Evolutionary conservation across 2,797 vertebrate species (phyloP).

Genomic region (Gymnoscopelus braueri): DNA sequence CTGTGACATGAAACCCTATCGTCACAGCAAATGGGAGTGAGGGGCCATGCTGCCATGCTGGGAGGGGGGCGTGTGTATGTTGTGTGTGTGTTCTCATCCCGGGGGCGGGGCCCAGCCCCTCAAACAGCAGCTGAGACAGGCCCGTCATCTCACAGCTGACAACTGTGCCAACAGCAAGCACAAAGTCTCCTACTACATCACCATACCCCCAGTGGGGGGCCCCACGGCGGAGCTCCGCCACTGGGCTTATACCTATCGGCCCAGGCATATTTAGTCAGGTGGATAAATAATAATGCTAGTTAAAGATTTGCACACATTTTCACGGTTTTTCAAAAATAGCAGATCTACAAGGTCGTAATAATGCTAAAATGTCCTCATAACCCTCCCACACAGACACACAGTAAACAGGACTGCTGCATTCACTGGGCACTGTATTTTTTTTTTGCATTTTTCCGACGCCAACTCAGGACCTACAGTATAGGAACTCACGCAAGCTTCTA

Average conservation of each 20-base stretch:
- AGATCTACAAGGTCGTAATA: no score
- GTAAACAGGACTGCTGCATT: neutral
- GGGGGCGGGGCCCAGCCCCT: conserved; percentile 64
- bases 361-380: neutral
- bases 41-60: conserved; percentile 39
- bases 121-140: conserved; percentile 88
- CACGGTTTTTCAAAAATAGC: no score
- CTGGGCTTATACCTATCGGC: conserved; percentile 38
- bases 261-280: neutral
- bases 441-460: no score
- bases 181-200: conserved; percentile 39
- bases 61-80: conserved; percentile 53
- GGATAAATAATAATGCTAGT: neutral
- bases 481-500: no score
- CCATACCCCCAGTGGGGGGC: conserved; percentile 12
- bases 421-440: neutral
- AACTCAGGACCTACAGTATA: no score
- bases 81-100: conserved; percentile 51
- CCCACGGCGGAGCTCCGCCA: conserved; percentile 46
- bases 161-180: conserved; percentile 79
- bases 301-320: no score
- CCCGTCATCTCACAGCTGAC: conserved; percentile 79
- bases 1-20: conserved; percentile 72
- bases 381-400: neutral
- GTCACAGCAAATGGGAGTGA: conserved; percentile 64